A percentile compares a stretch with the other conserved stretches of the same genome.
Evolutionary conservation across 2,888 invertebrate genomes (phyloP).

Genomic region (Carcina quercana): DNA sequence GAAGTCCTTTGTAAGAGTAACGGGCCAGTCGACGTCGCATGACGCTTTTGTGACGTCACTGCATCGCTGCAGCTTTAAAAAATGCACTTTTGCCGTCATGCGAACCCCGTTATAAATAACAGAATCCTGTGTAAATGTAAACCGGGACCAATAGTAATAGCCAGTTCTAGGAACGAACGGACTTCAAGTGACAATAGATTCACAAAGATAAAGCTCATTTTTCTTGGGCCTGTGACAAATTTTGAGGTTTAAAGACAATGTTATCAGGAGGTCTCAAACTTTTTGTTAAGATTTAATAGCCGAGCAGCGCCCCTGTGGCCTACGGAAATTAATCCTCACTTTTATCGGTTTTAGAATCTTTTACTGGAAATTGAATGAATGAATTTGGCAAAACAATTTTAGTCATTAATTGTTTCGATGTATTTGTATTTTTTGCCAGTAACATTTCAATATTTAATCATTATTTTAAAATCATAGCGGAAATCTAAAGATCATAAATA

Average conservation of each 20-base stretch:
- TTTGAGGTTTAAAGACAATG: constrained; percentile 61
- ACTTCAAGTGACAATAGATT: constrained; percentile 47
- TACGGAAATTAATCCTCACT: constrained; percentile 8
- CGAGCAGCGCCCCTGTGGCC: constrained; percentile 45
- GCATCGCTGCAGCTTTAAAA: constrained; percentile 39
- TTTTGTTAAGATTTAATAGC: constrained; percentile 32
- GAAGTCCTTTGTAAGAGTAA: constrained; percentile 50
- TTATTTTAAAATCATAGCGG: too few species aligned
- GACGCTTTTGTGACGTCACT: constrained; percentile 61
- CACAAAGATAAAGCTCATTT: constrained; percentile 54
- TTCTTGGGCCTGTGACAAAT: constrained; percentile 53
- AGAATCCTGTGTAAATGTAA: constrained; percentile 68
- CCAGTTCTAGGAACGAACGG: constrained; percentile 55
- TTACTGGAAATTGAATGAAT: too few species aligned
- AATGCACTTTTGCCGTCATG: constrained; percentile 64
- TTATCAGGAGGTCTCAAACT: constrained; percentile 29
- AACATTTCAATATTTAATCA: too few species aligned
- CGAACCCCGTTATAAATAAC: constrained; percentile 54
- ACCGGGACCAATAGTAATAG: constrained; percentile 57
- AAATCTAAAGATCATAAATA: too few species aligned
- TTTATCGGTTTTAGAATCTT: too few species aligned
- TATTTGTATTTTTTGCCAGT: too few species aligned
- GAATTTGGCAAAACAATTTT: too few species aligned
- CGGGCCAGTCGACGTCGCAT: constrained; percentile 37
- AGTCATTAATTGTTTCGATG: too few species aligned